Percentiles rank a stretch among this genome's conserved stretches.
These are phyloP conservation scores for Nymphalis urticae DNA, from an alignment of 2,888 invertebrate species.

Conservation along the genomic window DNA sequence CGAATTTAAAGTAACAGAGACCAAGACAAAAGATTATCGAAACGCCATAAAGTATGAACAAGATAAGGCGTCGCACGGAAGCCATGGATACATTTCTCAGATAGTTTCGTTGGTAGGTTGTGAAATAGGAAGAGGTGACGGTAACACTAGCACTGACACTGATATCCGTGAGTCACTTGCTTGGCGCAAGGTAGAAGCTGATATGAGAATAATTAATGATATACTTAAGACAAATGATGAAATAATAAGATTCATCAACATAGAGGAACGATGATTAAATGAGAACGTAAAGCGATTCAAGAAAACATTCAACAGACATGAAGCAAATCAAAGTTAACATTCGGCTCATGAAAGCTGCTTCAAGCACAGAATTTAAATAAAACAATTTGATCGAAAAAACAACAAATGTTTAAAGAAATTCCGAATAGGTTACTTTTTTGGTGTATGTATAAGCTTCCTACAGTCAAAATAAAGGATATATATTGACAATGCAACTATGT, in stretches of 20 bases:
- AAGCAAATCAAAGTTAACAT: too few species aligned
- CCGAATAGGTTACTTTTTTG: too few species aligned
- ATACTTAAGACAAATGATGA: background rate
- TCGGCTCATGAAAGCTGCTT: too few species aligned
- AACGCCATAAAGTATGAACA: conserved; percentile 36
- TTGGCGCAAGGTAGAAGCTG: conserved; percentile 44
- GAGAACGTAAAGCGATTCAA: background rate
- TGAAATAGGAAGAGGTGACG: conserved; percentile 68
- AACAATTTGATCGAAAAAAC: too few species aligned
- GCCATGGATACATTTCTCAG: conserved; percentile 40
- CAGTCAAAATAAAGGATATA: too few species aligned
- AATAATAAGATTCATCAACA: background rate
- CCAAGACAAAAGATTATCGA: conserved; percentile 41
- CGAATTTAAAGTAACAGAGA: conserved; percentile 5
- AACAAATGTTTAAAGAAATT: too few species aligned
- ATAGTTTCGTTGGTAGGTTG: conserved; percentile 45
- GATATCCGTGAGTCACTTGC: conserved; percentile 66
- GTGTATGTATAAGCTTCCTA: too few species aligned
- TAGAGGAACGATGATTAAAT: background rate
- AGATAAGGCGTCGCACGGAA: conserved; percentile 39
- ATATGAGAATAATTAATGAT: conserved; percentile 8
- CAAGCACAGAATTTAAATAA: too few species aligned
- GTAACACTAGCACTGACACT: conserved; percentile 69
- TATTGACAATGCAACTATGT: too few species aligned
- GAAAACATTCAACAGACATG: too few species aligned